Percentiles rank a stretch among this genome's conserved stretches.
Conservation (phyloP, 2,888 invertebrate genomes). For the Lasioglossum oenotherae region DNA sequence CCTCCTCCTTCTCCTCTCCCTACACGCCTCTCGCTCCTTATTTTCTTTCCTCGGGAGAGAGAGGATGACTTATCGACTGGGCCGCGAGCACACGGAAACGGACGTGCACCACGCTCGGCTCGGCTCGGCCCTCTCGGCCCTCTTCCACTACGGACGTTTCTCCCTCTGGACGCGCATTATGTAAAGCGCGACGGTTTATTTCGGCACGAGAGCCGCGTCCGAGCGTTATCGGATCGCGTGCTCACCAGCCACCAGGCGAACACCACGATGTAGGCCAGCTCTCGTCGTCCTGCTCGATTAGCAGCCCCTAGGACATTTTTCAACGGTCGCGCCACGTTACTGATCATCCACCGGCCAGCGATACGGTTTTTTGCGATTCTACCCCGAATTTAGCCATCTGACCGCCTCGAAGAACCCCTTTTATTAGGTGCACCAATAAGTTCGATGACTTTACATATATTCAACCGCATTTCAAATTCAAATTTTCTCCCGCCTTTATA, state of each 20-base stretch:
- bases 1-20: background rate
- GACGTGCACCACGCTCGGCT: slow-evolving; percentile 69
- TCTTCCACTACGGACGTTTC: slow-evolving; percentile 36
- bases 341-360: slow-evolving; percentile 62
- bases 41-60: slow-evolving; percentile 29
- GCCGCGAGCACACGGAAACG: slow-evolving; percentile 73
- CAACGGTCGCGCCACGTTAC: slow-evolving; percentile 58
- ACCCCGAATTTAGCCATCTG: background rate
- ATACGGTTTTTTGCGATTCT: slow-evolving; percentile 2
- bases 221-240: slow-evolving; percentile 82
- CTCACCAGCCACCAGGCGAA: slow-evolving; percentile 76
- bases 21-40: background rate
- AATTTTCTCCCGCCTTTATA: too few relatives aligned
- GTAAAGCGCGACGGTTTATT: slow-evolving; percentile 83
- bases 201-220: slow-evolving; percentile 80
- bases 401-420: background rate
- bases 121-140: slow-evolving; percentile 30
- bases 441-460: too few relatives aligned
- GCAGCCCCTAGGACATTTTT: slow-evolving; percentile 74
- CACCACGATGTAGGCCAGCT: slow-evolving; percentile 77
- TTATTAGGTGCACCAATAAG: too few relatives aligned
- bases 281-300: slow-evolving; percentile 73
- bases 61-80: slow-evolving; percentile 68
- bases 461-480: too few relatives aligned
- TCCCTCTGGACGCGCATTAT: slow-evolving; percentile 78